Conservation (phyloP, 1,140 invertebrate genomes). For the Brachionus angularis region DNA sequence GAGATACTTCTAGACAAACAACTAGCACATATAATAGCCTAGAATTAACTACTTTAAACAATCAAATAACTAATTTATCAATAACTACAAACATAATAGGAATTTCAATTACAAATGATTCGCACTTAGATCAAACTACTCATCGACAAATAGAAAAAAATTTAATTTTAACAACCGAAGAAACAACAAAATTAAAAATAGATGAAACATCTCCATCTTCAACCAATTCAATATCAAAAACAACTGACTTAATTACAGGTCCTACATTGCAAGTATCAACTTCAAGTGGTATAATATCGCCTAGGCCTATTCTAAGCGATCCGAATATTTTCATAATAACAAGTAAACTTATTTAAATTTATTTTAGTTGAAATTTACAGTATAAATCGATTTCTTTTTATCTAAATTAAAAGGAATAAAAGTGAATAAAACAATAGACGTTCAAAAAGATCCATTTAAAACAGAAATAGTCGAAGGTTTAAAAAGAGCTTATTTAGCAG, state of each 20-base stretch:
- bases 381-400: too few species aligned
- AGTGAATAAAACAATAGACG: constrained; percentile 10
- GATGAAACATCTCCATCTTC: neutral
- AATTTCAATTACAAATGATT: too few species aligned
- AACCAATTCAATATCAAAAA: neutral
- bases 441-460: neutral
- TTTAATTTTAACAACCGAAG: too few species aligned
- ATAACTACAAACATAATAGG: too few species aligned
- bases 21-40: too few species aligned
- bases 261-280: constrained; percentile 15
- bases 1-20: too few species aligned
- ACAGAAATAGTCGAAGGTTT: neutral
- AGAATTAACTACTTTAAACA: too few species aligned
- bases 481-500: constrained; percentile 8
- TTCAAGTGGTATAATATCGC: constrained; percentile 8
- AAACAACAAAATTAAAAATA: neutral
- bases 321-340: constrained; percentile 6
- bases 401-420: neutral
- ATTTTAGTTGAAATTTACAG: neutral
- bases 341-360: constrained; percentile 22
- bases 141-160: too few species aligned
- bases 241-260: neutral
- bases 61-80: too few species aligned
- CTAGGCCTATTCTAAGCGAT: neutral
- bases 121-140: too few species aligned